phyloP scores from a whole-genome alignment of 2,797 vertebrate species.

The Tapirus indicus region DNA sequence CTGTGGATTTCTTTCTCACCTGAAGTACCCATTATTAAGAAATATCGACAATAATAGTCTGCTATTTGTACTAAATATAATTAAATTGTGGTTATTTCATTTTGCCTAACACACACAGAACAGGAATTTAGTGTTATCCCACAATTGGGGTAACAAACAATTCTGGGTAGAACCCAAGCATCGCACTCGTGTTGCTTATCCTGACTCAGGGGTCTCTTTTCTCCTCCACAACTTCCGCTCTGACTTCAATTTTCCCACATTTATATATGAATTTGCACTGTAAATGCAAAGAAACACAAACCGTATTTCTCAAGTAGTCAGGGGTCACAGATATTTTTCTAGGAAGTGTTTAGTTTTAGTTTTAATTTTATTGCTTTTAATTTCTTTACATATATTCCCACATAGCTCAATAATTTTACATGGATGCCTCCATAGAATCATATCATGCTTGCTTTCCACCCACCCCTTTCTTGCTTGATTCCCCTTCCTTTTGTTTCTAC shows the following conservation, averaged over 20 bases:
- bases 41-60: not conserved
- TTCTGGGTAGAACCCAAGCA: not conserved
- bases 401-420: not conserved
- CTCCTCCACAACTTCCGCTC: not conserved
- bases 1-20: not conserved
- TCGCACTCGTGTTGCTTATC: not conserved
- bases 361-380: not conserved
- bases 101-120: not conserved
- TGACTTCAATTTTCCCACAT: not conserved
- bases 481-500: not conserved
- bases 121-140: not conserved
- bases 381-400: not conserved
- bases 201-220: not conserved
- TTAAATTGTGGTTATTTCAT: not conserved
- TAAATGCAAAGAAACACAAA: not conserved
- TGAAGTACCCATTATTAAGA: not conserved
- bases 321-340: not conserved
- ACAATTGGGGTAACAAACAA: not conserved
- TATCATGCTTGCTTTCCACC: not conserved
- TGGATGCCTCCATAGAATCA: not conserved
- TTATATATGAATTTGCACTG: not conserved
- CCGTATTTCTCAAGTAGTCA: not conserved
- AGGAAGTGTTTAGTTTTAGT: not conserved
- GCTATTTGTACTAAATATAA: not conserved
- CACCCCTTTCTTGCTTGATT: not conserved